Evolutionary conservation across 2,888 invertebrate genomes (phyloP), one percentile per base, ranked within the genome.

Genomic region (Alloplasta piceator): DNA sequence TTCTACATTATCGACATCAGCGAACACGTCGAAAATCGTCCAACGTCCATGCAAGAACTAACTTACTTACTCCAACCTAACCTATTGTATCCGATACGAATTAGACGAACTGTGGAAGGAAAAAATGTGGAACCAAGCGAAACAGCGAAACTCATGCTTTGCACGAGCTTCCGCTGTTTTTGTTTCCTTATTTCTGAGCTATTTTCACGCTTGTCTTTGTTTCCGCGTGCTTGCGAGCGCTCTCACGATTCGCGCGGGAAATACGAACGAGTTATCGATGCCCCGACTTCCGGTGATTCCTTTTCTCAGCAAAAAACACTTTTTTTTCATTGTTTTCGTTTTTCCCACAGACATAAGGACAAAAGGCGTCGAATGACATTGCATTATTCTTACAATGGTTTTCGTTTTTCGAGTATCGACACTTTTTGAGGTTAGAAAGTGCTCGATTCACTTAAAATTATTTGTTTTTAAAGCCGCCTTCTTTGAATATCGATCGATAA

Each of bases 1-100:
- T 12, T 48, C 60, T 73, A 50, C 74, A 66, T 60, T 58, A 74
- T 60, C 72, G 63, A 80, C 26, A 26, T 41, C 63, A 38, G 67
- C 72, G 68, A 67, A 48, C 26, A 26, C 60, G 58, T 66, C 67
- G 55, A 73, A n/a, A n/a, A 73, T 77, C 78, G 70, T 73, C 66
- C 48, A 70, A 63, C 64, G 68, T 73, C 50, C 68, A 66, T 26
- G 36, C 64, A 74, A 74, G 58, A 71, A 66, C 67, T 46, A 38
- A 72, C 71, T 61, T 66, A 55, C 52, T 12, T 73, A 78, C 63
- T 78, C 50, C 74, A 80, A 48, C 78, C 67, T 74, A 66, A 63
- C 36, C 61, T 68, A 63, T 6, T 63, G 14, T 60, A 50, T 73
- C n/a, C 50, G 36, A 77, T 50, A 36, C 48, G 66, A 70, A 74